Evolutionary conservation across 2,797 vertebrate genomes (phyloP), one percentile per base, ranked within the genome.

Genomic region (Leuciscus waleckii): DNA sequence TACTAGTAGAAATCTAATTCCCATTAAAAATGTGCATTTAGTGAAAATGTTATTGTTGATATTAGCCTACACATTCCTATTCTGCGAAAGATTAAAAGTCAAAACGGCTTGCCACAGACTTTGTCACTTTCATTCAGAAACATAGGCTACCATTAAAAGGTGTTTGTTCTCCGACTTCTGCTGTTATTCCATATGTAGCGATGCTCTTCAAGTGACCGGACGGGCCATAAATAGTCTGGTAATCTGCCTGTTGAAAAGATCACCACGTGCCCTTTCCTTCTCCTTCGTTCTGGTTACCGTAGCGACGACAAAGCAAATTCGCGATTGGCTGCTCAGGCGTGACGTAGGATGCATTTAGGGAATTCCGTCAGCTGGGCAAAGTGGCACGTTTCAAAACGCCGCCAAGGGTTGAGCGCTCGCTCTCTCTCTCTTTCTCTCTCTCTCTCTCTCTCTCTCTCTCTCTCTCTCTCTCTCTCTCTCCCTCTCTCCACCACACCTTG

Each of bases 311-410:
- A 79, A 88, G 85, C 90, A 7, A 65, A 19, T 74, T 68, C 84
- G 10, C 35, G 90, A 89, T 95, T 94, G 94, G 95, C 82, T 46
- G 79, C 75, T 74, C 49, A 11, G 1, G 2, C 23, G 11, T 93
- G 93, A 94, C 93, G 82, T 93, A 85, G 88, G 26, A 0, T 61
- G 14, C 82, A 83, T 74, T 49, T 80, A 88, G 93, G 94, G 94
- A 93, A 93, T 95, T 90, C 94, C 93, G 91, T 86, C 90, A 90
- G 88, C 82, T 14, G 83, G 16, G 43, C 80, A 67, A 65, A 65
- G 82, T 79, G 80, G 58, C 58, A 77, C 65, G 61, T 65, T 11
- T 61, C 26, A 46, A 78, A 79, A 6, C 63, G 29, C 26, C 46
- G 8, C 43, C 39, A 39, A 8, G 32, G 5, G 46, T 46, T 58